A percentile compares a stretch with the other conserved stretches of the same genome.
phyloP scores from a whole-genome alignment of 2,888 invertebrate genomes.

The Philereme vetulata region DNA sequence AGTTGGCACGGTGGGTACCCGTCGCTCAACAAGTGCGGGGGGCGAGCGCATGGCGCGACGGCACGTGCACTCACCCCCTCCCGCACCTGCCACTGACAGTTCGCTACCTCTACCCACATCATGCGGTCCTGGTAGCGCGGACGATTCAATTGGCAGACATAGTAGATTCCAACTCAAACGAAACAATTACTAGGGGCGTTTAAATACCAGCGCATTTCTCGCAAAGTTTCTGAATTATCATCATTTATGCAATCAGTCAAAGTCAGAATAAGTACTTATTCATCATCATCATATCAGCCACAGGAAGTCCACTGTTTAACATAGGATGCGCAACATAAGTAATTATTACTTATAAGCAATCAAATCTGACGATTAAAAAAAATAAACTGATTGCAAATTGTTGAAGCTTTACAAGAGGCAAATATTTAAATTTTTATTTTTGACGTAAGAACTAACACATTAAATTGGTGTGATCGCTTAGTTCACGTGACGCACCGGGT shows the following conservation, averaged over 20 bases:
- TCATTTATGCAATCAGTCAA: background rate
- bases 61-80: constrained; percentile 68
- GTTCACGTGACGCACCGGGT: constrained; percentile 40
- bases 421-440: constrained; percentile 13
- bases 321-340: too few species aligned
- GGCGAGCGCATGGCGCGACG: constrained; percentile 75
- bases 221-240: constrained; percentile 4
- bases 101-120: constrained; percentile 53
- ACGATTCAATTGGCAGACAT: constrained; percentile 78
- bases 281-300: too few species aligned
- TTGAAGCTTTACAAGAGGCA: constrained; percentile 13
- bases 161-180: constrained; percentile 60
- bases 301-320: too few species aligned
- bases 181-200: constrained; percentile 41
- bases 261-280: too few species aligned
- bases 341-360: background rate
- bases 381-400: constrained; percentile 9
- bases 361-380: background rate
- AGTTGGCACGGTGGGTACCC: constrained; percentile 46
- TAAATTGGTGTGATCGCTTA: constrained; percentile 33
- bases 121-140: constrained; percentile 68
- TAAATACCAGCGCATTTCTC: constrained; percentile 12
- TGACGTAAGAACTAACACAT: constrained; percentile 15
- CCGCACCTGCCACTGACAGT: constrained; percentile 51
- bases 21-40: constrained; percentile 77